phyloP scores from a whole-genome alignment of 2,888 invertebrate genomes.

The Nineta flava region DNA sequence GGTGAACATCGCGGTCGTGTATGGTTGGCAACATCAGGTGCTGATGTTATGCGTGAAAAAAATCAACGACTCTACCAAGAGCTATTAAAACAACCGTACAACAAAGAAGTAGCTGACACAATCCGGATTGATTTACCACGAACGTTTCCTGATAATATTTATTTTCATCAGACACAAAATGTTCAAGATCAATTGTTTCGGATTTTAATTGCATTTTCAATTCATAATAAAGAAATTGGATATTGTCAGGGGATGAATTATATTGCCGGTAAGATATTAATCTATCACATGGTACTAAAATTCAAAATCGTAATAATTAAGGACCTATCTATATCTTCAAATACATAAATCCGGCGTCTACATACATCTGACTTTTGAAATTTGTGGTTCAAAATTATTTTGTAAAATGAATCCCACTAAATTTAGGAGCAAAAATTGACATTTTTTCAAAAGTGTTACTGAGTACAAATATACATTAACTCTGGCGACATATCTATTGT shows the following conservation, averaged over 20 bases:
- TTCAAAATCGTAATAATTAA: too few species aligned
- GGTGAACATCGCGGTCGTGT: slow-evolving; percentile 49
- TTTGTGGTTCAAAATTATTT: too few species aligned
- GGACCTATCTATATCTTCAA: too few species aligned
- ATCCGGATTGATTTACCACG: slow-evolving; percentile 82
- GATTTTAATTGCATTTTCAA: slow-evolving; percentile 76
- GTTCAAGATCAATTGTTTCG: slow-evolving; percentile 66
- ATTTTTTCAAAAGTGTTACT: too few species aligned
- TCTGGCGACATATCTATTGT: too few species aligned
- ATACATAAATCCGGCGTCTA: too few species aligned
- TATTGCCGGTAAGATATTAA: slow-evolving; percentile 64
- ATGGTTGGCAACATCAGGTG: slow-evolving; percentile 81
- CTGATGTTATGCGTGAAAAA: slow-evolving; percentile 46
- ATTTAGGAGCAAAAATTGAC: too few species aligned
- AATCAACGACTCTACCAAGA: slow-evolving; percentile 49
- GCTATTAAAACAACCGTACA: slow-evolving; percentile 50
- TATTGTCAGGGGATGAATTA: slow-evolving; percentile 95
- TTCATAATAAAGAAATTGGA: slow-evolving; percentile 72
- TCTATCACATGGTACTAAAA: too few species aligned
- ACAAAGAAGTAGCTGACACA: slow-evolving; percentile 57
- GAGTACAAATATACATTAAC: too few species aligned
- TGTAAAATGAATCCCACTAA: too few species aligned
- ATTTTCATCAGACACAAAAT: slow-evolving; percentile 61
- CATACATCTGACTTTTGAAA: too few species aligned
- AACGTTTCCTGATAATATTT: slow-evolving; percentile 91